phyloP scores from a whole-genome alignment of 2,888 invertebrate species.

The Xestia c-nigrum region DNA sequence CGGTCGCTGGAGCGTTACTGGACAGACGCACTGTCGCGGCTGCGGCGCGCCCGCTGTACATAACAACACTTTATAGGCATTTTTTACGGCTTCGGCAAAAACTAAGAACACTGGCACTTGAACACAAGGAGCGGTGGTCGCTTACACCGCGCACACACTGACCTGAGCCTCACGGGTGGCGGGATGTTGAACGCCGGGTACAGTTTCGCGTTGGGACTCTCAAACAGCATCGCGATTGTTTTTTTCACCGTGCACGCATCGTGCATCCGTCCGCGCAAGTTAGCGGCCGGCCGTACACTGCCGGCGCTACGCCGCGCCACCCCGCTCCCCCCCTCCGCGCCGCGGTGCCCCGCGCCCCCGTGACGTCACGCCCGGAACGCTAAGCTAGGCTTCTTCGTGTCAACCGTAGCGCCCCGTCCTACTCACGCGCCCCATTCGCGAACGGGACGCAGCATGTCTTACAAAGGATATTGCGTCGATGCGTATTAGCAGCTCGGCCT shows the following conservation, averaged over 20 bases:
- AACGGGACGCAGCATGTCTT: constrained; percentile 69
- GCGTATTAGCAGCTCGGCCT: constrained; percentile 62
- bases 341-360: constrained; percentile 76
- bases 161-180: constrained; percentile 92
- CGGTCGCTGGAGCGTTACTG: constrained; percentile 75
- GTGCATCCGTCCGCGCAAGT: constrained; percentile 79
- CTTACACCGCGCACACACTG: constrained; percentile 59
- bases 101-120: constrained; percentile 77
- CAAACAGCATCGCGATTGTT: constrained; percentile 92
- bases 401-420: constrained; percentile 66
- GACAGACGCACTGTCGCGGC: constrained; percentile 78
- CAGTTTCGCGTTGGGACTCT: constrained; percentile 93
- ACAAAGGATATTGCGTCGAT: constrained; percentile 71
- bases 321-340: constrained; percentile 70
- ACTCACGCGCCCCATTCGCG: constrained; percentile 51
- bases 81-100: constrained; percentile 80
- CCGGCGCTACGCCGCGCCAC: constrained; percentile 71
- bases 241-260: constrained; percentile 86
- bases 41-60: constrained; percentile 72
- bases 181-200: constrained; percentile 93
- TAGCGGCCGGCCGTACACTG: constrained; percentile 86
- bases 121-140: constrained; percentile 60
- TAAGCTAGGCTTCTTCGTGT: constrained; percentile 76
- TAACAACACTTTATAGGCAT: constrained; percentile 80
- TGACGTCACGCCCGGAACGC: constrained; percentile 85